Conservation (phyloP, 2,797 vertebrate species). For the Catostomus latipinnis region DNA sequence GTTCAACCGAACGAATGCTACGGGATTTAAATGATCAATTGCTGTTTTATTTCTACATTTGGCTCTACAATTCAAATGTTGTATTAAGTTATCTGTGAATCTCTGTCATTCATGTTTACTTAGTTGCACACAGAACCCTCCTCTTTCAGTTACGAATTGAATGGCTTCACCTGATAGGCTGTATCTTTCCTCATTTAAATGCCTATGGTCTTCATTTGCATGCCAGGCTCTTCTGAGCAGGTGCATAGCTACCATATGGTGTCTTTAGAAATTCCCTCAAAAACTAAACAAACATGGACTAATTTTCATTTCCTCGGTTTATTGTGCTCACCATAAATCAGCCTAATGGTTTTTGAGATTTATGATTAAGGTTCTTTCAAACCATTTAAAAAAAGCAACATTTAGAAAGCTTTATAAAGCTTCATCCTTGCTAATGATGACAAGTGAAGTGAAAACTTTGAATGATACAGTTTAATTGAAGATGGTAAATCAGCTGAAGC, state of each 20-base stretch:
- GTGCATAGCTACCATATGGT: conserved; percentile 34
- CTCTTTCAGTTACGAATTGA: background rate
- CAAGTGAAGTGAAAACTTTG: conserved; percentile 67
- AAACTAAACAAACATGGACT: conserved; percentile 29
- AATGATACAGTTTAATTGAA: conserved; percentile 66
- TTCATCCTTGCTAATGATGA: conserved; percentile 31
- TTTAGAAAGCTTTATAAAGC: conserved; percentile 37
- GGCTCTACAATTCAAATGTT: background rate
- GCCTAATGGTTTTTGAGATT: conserved; percentile 29
- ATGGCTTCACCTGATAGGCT: conserved; percentile 22
- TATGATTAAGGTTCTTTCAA: conserved; percentile 37
- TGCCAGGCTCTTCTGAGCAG: conserved; percentile 12
- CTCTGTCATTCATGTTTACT: background rate
- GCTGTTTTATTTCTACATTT: background rate
- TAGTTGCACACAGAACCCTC: background rate
- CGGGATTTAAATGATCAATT: conserved; percentile 12
- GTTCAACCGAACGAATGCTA: background rate
- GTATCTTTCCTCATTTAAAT: background rate
- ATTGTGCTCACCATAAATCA: conserved; percentile 21
- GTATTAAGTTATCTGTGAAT: background rate
- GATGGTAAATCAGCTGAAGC: conserved; percentile 71
- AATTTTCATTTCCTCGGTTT: conserved; percentile 31
- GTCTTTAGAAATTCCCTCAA: conserved; percentile 28
- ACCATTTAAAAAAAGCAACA: background rate
- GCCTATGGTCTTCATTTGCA: conserved; percentile 29